Percentiles rank a stretch among this genome's conserved stretches.
phyloP scores from a whole-genome alignment of 2,888 invertebrate species.

The Leucophenga maculata region DNA sequence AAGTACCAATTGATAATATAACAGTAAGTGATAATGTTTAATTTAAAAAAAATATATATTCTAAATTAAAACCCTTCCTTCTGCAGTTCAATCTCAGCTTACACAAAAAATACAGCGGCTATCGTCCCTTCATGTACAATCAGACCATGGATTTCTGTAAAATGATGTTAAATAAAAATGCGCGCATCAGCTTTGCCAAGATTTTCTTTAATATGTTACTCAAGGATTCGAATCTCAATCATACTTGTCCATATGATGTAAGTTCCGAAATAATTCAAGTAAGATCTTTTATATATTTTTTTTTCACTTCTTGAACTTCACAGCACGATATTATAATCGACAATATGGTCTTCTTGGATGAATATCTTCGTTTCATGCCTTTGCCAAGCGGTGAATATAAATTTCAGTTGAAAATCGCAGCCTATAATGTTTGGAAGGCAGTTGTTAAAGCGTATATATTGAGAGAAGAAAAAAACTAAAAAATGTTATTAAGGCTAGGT shows the following conservation, averaged over 20 bases:
- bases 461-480: neutral
- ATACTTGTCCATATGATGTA: conserved; percentile 22
- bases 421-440: conserved; percentile 31
- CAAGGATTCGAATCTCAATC: conserved; percentile 15
- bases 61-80: no score
- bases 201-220: neutral
- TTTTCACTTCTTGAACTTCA: no score
- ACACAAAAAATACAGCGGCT: conserved; percentile 27
- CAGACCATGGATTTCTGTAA: conserved; percentile 6
- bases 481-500: no score
- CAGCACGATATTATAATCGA: neutral
- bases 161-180: neutral
- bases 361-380: conserved; percentile 26
- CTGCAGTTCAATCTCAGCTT: conserved; percentile 26
- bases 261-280: neutral
- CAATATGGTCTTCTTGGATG: no score
- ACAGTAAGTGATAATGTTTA: conserved; percentile 19
- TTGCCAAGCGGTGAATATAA: conserved; percentile 36
- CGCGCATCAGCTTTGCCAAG: neutral
- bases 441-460: neutral
- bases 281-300: neutral
- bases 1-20: conserved; percentile 23
- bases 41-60: no score
- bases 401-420: conserved; percentile 30
- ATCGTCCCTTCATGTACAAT: conserved; percentile 29